Percentiles rank a stretch among this genome's conserved stretches.
Evolutionary conservation across 2,113 vertebrate species (phyloP).

Genomic region (crab-eating macaque (Macaca fascicularis)): DNA sequence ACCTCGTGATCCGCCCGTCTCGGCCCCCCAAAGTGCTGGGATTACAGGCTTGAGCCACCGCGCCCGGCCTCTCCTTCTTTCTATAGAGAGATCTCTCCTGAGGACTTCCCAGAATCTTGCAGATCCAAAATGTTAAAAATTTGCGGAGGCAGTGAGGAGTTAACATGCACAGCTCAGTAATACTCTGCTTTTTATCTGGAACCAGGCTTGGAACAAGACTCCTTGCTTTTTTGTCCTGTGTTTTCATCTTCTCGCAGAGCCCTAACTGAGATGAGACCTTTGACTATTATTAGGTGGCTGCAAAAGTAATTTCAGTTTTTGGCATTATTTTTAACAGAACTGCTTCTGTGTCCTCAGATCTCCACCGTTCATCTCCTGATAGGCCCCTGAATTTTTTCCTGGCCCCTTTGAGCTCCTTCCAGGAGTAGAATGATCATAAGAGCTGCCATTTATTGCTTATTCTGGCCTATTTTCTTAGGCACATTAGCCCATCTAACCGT

Average conservation of each 20-base stretch:
- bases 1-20: too few species aligned
- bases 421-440: background rate
- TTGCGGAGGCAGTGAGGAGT: background rate
- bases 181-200: background rate
- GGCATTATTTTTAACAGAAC: background rate
- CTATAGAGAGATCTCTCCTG: background rate
- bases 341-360: background rate
- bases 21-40: too few species aligned
- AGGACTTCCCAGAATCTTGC: background rate
- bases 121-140: background rate
- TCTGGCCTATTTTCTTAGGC: background rate
- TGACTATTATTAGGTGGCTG: background rate
- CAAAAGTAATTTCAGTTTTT: too few species aligned
- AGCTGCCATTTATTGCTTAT: background rate
- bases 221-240: background rate
- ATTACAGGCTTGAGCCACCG: too few species aligned
- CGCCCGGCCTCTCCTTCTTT: background rate
- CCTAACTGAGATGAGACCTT: background rate
- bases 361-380: background rate
- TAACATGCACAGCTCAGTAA: accelerated
- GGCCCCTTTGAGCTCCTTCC: background rate
- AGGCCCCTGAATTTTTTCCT: background rate
- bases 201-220: background rate
- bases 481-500: background rate
- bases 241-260: background rate